A percentile compares a stretch with the other conserved stretches of the same genome.
These are phyloP conservation scores for Alosa alosa DNA, from an alignment of 2,113 vertebrate species.

Conservation along the genomic window DNA sequence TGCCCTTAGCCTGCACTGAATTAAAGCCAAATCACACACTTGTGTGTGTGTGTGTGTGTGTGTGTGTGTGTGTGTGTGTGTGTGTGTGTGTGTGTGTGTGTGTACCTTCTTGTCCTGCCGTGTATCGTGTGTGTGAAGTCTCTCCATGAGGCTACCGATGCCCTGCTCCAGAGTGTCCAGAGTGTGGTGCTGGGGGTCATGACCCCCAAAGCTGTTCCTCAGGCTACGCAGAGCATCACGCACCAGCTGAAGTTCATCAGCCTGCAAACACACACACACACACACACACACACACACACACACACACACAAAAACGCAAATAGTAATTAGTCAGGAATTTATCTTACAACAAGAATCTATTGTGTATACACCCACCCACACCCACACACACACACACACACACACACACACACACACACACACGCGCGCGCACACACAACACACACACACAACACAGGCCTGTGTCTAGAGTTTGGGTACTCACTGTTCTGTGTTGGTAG, in stretches of 20 bases:
- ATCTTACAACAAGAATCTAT: no score
- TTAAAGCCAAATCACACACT: not conserved
- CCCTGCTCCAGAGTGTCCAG: conserved; percentile 96
- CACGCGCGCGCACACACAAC: not conserved
- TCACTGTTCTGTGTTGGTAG: conserved; percentile 75
- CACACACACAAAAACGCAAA: no score
- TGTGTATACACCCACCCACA: no score
- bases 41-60: conserved; percentile 85
- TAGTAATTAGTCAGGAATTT: no score
- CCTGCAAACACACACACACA: conserved; percentile 61
- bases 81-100: not conserved
- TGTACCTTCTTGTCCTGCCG: conserved; percentile 83
- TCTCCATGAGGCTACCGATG: conserved; percentile 88
- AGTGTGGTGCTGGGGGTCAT: conserved; percentile 95
- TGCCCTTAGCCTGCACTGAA: no score
- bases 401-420: no score
- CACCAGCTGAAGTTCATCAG: conserved; percentile 88
- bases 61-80: conserved; percentile 18
- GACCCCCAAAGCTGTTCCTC: conserved; percentile 89
- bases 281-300: no score
- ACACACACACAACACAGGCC: conserved; percentile 8
- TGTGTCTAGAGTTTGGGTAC: conserved; percentile 37
- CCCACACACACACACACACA: no score
- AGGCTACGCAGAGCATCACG: conserved; percentile 90
- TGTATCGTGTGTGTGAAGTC: conserved; percentile 77